Evolutionary conservation across 1,140 invertebrate genomes (phyloP), one percentile per base, ranked within the genome.

Genomic region (Babylonia areolata): DNA sequence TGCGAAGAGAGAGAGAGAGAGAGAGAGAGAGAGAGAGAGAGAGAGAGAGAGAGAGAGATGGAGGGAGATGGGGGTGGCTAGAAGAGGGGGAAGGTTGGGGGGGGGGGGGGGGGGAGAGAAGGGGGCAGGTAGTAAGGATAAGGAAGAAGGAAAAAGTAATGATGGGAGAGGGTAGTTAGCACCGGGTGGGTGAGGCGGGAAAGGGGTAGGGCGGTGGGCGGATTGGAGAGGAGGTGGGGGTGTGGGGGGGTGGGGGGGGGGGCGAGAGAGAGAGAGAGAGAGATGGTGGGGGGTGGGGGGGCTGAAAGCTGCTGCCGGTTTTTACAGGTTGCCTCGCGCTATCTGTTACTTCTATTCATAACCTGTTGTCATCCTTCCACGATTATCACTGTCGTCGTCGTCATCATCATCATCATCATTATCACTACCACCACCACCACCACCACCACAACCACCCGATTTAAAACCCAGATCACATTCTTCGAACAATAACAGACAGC

Each of bases 181-280:
- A 46, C 20, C 3, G 42, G 37, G 64, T 17, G 46, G 20, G 51
- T 64, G n/a, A 69, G 31, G 12, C 31, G 64, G 64, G 20, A 28
- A 64, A 31, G 23, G 54, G 28, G 64, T 15, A 33, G 64, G 51
- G 64, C 15, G 15, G 64, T 64, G 46, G 42, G n/a, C 23, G 81
- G 42, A 64, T 6, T 15, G 20, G 51, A 83, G 64, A 83, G 81
- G 20, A 39, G 11, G n/a, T 6, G 51, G 40, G 35, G 33, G 31
- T 73, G 82, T 73, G n/a, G 40, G 35, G 33, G 42, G 73, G 82
- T 73, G 37, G 79, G 73, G 79, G 75, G 28, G 23, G 46, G 84
- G 79, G 51, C 35, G 51, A 85, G 73, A 85, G 37, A 79, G 51
- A 85, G 71, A 78, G 31, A 79, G 51, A 85, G 84, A 85, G 51